These are phyloP conservation scores for Rhopilema esculentum DNA, from an alignment of 30 jellyfish, hydroid and myxozoan species.

Conservation along the genomic window DNA sequence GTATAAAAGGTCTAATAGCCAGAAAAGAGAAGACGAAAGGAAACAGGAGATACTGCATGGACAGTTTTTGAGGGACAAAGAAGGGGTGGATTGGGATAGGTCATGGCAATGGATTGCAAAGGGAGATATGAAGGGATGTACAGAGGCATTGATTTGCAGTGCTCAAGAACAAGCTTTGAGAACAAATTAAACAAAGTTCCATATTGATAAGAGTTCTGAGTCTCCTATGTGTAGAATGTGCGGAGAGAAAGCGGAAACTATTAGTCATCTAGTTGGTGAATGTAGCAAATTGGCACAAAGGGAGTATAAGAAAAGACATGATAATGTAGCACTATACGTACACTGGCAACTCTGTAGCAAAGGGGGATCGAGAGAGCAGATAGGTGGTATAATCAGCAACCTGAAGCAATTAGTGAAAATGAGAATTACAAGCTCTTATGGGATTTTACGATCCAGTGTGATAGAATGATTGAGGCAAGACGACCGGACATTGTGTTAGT, in stretches of 20 bases:
- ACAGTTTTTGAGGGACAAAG: slow-evolving; percentile 15
- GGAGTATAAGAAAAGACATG: neutral
- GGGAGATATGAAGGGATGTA: slow-evolving; percentile 42
- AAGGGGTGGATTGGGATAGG: slow-evolving; percentile 22
- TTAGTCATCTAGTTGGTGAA: slow-evolving; percentile 19
- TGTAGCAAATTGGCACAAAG: slow-evolving; percentile 8
- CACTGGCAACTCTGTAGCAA: neutral
- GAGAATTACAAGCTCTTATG: neutral
- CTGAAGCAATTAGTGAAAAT: neutral
- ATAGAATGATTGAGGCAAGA: neutral
- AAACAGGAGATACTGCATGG: slow-evolving; percentile 36
- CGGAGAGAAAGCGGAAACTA: slow-evolving; percentile 18
- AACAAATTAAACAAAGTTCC: too few species aligned
- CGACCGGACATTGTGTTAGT: neutral
- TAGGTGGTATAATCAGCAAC: neutral
- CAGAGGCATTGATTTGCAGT: too few species aligned
- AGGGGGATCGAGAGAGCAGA: neutral
- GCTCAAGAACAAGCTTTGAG: too few species aligned
- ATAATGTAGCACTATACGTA: neutral
- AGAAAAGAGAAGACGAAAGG: slow-evolving; percentile 15
- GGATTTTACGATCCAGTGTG: neutral
- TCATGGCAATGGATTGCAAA: slow-evolving; percentile 38
- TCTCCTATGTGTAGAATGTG: neutral
- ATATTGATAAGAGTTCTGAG: too few species aligned
- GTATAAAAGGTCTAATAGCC: slow-evolving; percentile 17